These are phyloP conservation scores for Etheostoma perlongum DNA, from an alignment of 2,797 vertebrate genomes.

Conservation along the genomic window DNA sequence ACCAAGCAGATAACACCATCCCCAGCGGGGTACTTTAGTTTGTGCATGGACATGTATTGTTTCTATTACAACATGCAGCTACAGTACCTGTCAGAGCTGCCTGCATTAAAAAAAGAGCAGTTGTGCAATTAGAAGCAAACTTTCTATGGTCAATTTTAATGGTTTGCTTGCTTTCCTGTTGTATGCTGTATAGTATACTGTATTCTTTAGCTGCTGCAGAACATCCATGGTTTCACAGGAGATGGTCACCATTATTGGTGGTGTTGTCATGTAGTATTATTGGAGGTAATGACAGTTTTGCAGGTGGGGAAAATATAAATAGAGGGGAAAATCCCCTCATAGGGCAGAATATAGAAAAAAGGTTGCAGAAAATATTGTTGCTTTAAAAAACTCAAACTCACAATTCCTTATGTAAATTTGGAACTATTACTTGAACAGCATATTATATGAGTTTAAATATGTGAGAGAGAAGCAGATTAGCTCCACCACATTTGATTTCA, in stretches of 20 bases:
- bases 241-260: conserved; percentile 46
- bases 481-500: conserved; percentile 50
- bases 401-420: conserved; percentile 17
- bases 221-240: conserved; percentile 9
- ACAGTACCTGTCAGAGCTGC: conserved; percentile 5
- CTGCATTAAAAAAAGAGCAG: neutral
- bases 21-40: conserved; percentile 82
- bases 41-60: conserved; percentile 59
- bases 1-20: conserved; percentile 79
- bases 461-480: conserved; percentile 20
- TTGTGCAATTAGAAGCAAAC: conserved; percentile 1
- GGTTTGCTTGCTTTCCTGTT: conserved; percentile 12
- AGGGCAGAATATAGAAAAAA: conserved; percentile 28
- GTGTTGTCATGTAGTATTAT: conserved; percentile 55
- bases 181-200: neutral
- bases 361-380: conserved; percentile 30
- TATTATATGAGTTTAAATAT: conserved; percentile 7
- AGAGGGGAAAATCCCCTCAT: conserved; percentile 43
- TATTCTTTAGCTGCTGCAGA: neutral
- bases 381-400: conserved; percentile 26
- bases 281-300: conserved; percentile 60
- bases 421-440: conserved; percentile 24
- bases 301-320: conserved; percentile 47
- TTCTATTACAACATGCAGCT: conserved; percentile 14
- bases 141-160: neutral